Percentiles rank a stretch among this genome's conserved stretches.
phyloP scores from a whole-genome alignment of 2,797 vertebrate species.

The Mionectes olivaceus region DNA sequence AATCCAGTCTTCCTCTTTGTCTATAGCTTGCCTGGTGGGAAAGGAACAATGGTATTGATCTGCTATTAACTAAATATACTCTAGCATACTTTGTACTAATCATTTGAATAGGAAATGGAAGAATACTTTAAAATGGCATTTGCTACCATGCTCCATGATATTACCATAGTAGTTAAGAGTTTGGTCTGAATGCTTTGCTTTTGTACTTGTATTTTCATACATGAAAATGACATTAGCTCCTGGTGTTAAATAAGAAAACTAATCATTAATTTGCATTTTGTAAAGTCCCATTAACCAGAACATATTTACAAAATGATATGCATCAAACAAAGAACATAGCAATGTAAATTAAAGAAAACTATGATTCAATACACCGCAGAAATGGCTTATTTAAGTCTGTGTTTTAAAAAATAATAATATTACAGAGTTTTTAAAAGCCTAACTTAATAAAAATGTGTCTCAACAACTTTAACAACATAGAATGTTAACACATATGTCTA shows the following conservation, averaged over 20 bases:
- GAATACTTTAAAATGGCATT: conserved; percentile 38
- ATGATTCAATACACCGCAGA: neutral
- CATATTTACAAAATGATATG: neutral
- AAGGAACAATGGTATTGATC: conserved; percentile 28
- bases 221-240: neutral
- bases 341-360: conserved; percentile 1
- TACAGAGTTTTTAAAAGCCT: neutral
- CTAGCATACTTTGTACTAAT: conserved; percentile 2
- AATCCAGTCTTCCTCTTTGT: conserved; percentile 54
- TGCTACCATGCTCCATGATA: conserved; percentile 29
- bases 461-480: neutral
- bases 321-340: neutral
- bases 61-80: conserved; percentile 53
- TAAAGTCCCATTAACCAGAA: neutral
- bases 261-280: neutral
- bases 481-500: rapidly evolving
- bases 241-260: neutral
- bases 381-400: neutral
- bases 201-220: conserved; percentile 22
- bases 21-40: conserved; percentile 23
- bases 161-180: conserved; percentile 52
- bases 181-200: conserved; percentile 8
- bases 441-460: neutral
- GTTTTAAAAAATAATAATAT: neutral
- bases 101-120: conserved; percentile 41